Evolutionary conservation across 2,888 invertebrate genomes (phyloP).

Genomic region (Taphrorychus bicolor): DNA sequence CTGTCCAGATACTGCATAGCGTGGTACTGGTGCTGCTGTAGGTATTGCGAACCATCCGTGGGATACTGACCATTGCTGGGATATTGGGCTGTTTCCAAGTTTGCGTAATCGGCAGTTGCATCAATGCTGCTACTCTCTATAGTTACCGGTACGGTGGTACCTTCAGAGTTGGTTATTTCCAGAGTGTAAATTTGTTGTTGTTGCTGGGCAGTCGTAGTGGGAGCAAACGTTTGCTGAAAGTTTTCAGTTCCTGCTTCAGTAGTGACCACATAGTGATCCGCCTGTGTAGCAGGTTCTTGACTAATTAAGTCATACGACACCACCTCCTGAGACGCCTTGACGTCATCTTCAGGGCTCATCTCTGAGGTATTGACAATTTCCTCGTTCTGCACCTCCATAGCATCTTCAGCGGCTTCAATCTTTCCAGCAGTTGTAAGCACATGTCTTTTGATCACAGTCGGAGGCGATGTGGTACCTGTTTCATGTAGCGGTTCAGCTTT

Average conservation of each 20-base stretch:
- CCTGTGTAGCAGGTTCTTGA: constrained; percentile 18
- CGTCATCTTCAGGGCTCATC: constrained; percentile 35
- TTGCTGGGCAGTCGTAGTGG: background rate
- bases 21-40: constrained; percentile 52
- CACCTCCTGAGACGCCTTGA: constrained; percentile 29
- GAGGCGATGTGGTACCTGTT: constrained; percentile 15
- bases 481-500: background rate
- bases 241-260: constrained; percentile 2
- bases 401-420: constrained; percentile 50
- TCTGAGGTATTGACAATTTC: constrained; percentile 53
- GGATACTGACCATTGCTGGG: constrained; percentile 44
- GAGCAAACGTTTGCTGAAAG: constrained; percentile 9
- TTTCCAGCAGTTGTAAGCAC: constrained; percentile 57
- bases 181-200: constrained; percentile 25
- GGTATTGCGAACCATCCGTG: constrained; percentile 50
- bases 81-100: constrained; percentile 68
- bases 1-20: constrained; percentile 44
- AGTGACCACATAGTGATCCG: constrained; percentile 23
- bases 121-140: constrained; percentile 42
- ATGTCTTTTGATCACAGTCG: constrained; percentile 50
- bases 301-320: constrained; percentile 24
- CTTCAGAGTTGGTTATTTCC: constrained; percentile 22
- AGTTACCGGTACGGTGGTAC: constrained; percentile 30
- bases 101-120: constrained; percentile 66
- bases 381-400: constrained; percentile 53